These are phyloP conservation scores for Clanis bilineata DNA, from an alignment of 2,888 invertebrate species.

Conservation along the genomic window DNA sequence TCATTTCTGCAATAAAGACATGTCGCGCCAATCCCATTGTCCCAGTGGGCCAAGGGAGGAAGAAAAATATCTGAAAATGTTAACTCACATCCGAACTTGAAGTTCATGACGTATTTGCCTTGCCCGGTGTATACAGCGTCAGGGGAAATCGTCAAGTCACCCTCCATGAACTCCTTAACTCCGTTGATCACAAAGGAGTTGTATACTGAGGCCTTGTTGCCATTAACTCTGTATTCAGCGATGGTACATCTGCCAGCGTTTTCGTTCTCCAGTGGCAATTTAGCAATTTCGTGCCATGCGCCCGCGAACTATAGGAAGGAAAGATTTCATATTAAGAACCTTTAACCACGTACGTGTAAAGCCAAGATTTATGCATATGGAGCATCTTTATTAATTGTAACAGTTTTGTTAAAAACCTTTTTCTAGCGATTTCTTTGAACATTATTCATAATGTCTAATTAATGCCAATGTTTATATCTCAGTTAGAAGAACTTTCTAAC, in stretches of 20 bases:
- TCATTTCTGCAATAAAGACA: no score
- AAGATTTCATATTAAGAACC: neutral
- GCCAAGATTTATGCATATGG: no score
- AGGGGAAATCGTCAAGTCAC: neutral
- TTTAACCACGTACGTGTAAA: no score
- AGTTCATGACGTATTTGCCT: slow-evolving; percentile 7
- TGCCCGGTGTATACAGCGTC: neutral
- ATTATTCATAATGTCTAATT: no score
- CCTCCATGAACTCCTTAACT: slow-evolving; percentile 3
- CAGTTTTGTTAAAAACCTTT: no score
- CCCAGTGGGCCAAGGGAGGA: no score
- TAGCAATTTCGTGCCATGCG: neutral
- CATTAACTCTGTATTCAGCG: neutral
- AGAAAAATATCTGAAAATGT: no score
- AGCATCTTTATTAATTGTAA: no score
- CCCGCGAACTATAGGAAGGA: neutral
- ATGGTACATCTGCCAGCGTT: neutral
- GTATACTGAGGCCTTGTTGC: neutral
- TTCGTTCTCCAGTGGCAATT: neutral
- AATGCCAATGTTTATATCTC: no score
- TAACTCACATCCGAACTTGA: slow-evolving; percentile 8
- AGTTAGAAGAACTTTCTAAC: no score
- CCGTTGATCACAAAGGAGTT: neutral
- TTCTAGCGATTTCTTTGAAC: no score
- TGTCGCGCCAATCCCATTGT: no score